Percentiles rank a stretch among this genome's conserved stretches.
Conservation (phyloP, 2,888 invertebrate genomes). For the Bellardia pandia region DNA sequence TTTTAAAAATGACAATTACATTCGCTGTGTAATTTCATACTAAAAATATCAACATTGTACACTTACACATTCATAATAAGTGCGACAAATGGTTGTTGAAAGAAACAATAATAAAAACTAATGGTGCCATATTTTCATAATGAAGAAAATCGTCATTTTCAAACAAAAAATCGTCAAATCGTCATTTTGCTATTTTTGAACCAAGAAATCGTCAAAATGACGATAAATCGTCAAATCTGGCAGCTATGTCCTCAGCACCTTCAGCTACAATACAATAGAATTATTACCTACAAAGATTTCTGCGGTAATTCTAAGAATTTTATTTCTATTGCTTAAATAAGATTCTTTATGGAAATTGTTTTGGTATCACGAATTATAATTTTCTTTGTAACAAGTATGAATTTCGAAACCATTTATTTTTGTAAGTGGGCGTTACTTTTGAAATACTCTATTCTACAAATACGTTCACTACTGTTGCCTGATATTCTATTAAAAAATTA, state of each 20-base stretch:
- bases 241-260: constrained; percentile 25
- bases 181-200: too few species aligned
- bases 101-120: too few species aligned
- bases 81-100: too few species aligned
- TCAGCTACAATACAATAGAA: constrained; percentile 50
- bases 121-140: too few species aligned
- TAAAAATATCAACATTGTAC: too few species aligned
- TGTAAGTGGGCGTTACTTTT: constrained; percentile 48
- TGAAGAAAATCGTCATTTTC: too few species aligned
- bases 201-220: too few species aligned
- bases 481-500: constrained; percentile 15
- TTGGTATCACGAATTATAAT: neutral
- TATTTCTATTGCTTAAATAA: neutral
- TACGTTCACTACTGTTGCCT: neutral
- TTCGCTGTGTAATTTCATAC: too few species aligned
- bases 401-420: constrained; percentile 13
- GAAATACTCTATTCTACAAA: constrained; percentile 15
- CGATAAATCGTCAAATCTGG: too few species aligned
- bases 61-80: too few species aligned
- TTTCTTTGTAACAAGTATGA: constrained; percentile 35
- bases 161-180: too few species aligned
- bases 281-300: constrained; percentile 47
- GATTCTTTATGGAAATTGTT: constrained; percentile 19
- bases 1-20: too few species aligned
- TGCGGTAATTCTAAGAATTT: constrained; percentile 54